Percentiles rank a stretch among this genome's conserved stretches.
Conservation (phyloP, 2,888 invertebrate species). For the Hydrotaea diabolus region DNA sequence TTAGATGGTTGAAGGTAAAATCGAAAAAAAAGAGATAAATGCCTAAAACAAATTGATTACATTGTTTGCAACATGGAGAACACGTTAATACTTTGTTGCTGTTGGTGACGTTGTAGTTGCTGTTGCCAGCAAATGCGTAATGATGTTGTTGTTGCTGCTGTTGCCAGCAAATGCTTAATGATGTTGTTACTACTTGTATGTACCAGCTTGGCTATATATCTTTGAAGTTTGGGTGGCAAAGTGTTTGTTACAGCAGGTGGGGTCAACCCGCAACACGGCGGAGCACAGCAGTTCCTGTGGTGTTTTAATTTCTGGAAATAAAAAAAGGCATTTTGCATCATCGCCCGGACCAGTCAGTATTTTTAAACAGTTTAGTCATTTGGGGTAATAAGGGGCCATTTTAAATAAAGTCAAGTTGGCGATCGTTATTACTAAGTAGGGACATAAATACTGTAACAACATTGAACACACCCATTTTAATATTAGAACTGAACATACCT, state of each 20-base stretch:
- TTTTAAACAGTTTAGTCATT: too few relatives aligned
- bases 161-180: neutral
- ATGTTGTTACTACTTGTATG: conserved; percentile 15
- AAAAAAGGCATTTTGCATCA: too few relatives aligned
- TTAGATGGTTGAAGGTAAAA: too few relatives aligned
- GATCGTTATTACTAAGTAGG: too few relatives aligned
- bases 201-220: conserved; percentile 38
- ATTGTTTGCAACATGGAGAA: conserved; percentile 51
- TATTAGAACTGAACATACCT: too few relatives aligned
- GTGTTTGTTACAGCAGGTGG: conserved; percentile 19
- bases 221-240: neutral
- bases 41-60: conserved; percentile 63
- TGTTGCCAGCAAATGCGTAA: neutral
- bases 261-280: conserved; percentile 28
- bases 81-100: conserved; percentile 57
- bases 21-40: conserved; percentile 40
- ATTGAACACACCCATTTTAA: too few relatives aligned
- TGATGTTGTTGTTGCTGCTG: conserved; percentile 22
- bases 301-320: too few relatives aligned
- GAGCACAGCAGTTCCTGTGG: too few relatives aligned
- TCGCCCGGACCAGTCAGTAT: too few relatives aligned
- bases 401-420: too few relatives aligned
- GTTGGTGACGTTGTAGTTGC: neutral
- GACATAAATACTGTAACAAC: too few relatives aligned
- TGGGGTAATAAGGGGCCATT: too few relatives aligned